Base-by-base conservation (phyloP, 2,888 invertebrate genomes). In the Lapara coniferarum region DNA sequence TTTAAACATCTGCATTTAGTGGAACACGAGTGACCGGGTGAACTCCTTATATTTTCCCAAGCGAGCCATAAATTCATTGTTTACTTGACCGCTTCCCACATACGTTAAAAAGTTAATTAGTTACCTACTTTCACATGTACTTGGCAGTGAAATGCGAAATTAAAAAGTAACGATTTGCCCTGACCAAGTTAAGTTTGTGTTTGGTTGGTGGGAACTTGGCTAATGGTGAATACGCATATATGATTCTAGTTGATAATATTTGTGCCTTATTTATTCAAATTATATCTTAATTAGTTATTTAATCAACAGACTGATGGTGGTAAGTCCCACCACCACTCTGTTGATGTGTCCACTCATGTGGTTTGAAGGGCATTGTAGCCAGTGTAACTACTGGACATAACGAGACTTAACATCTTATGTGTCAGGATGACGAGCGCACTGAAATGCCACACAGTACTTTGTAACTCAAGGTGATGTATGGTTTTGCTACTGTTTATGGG, bases 131-230 rank as follows among this genome's bases (percentile, higher is more conserved):
- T 63, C 49, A 13, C 19, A 7, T 49, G 13, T 19, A 63, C 49
- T 49, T 49, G 46, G 19, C 63, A 49, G 6, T 49, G 63, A 63
- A 63, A 63, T 49, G 63, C 19, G 63, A 63, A 63, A 46, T 63
- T 63, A 63, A 63, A 63, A 63, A 63, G 63, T 63, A 19, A 63
- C 63, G 19, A 19, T 55, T 46, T 5, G 46, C 13, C 49, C 6
- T 49, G 59, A 63, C 59, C 59, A 19, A 63, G 25, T 30, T 58
- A 14, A 30, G 14, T 14, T 14, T n/a, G n/a, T 58, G 46, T 10
- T 51, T 10, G 51, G 10, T 51, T 51, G 12, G 13, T 10, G 51
- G 13, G 10, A 13, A 51, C 0, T 51, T 51, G 37, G 8, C 13
- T 51, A 51, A 51, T 51, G 12, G 12, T 8, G 37, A 37, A 37